Conservation (phyloP, 1,140 invertebrate species). For the Ylistrum balloti region DNA sequence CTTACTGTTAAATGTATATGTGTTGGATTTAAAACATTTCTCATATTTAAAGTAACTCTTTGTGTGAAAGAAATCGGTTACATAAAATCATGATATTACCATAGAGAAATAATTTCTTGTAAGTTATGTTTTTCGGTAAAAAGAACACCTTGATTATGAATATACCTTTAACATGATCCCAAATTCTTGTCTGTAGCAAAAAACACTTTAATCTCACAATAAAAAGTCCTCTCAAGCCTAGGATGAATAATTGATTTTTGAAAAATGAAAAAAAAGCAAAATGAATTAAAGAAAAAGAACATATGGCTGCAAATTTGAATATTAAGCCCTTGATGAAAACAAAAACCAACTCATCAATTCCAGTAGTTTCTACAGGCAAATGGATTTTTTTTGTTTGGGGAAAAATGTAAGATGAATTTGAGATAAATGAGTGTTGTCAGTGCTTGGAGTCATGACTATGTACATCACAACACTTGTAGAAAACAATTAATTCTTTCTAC, state of each 20-base stretch:
- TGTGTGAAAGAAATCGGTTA: background rate
- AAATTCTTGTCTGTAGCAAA: background rate
- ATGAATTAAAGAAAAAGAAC: background rate
- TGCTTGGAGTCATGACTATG: background rate
- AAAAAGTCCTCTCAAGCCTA: background rate
- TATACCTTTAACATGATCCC: no score
- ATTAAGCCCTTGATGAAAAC: background rate
- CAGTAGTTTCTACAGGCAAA: background rate
- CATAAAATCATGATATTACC: background rate
- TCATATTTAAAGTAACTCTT: background rate
- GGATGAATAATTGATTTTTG: background rate
- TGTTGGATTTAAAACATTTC: background rate
- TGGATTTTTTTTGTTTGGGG: background rate
- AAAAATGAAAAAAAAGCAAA: background rate
- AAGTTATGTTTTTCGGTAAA: no score
- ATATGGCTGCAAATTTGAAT: background rate
- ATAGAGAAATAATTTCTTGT: no score
- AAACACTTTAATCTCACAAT: background rate
- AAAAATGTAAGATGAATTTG: background rate
- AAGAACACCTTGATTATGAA: no score
- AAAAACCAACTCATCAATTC: background rate
- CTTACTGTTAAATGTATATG: background rate
- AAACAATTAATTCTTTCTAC: background rate
- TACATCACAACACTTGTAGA: background rate
- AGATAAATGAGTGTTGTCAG: background rate